Conservation (phyloP, 2,888 invertebrate species). For the Acholoe squamosa region DNA sequence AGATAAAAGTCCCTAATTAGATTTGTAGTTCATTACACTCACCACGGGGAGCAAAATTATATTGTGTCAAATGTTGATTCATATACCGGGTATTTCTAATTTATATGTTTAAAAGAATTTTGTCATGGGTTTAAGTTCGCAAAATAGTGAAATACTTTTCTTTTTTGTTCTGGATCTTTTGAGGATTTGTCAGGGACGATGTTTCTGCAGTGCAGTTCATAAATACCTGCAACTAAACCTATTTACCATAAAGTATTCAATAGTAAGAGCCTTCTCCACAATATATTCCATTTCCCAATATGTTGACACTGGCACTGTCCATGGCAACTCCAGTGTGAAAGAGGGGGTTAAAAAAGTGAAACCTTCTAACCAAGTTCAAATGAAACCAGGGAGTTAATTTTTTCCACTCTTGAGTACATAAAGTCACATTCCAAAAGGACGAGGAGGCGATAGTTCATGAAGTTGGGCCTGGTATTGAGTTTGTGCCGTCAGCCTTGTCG, state of each 20-base stretch:
- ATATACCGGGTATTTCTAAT: too few species aligned
- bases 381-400: slow-evolving; percentile 29
- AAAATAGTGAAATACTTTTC: too few species aligned
- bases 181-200: not conserved
- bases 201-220: not conserved
- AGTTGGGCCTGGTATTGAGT: slow-evolving; percentile 23
- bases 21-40: slow-evolving; percentile 44
- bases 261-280: not conserved
- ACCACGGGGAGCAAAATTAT: not conserved
- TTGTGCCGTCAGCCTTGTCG: slow-evolving; percentile 44
- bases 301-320: slow-evolving; percentile 49
- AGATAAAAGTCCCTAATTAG: slow-evolving; percentile 34
- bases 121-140: too few species aligned
- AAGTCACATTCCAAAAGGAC: slow-evolving; percentile 56
- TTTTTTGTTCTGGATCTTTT: too few species aligned
- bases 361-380: not conserved
- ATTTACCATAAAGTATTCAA: slow-evolving; percentile 10
- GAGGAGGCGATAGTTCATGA: slow-evolving; percentile 55
- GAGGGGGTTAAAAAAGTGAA: not conserved
- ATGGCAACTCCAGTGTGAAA: slow-evolving; percentile 4
- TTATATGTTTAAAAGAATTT: too few species aligned
- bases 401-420: slow-evolving; percentile 56
- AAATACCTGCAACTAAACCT: not conserved
- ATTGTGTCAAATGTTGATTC: too few species aligned
- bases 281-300: slow-evolving; percentile 11